Evolutionary conservation across 2,888 invertebrate genomes (phyloP).

Genomic region (Theodoxus fluviatilis): DNA sequence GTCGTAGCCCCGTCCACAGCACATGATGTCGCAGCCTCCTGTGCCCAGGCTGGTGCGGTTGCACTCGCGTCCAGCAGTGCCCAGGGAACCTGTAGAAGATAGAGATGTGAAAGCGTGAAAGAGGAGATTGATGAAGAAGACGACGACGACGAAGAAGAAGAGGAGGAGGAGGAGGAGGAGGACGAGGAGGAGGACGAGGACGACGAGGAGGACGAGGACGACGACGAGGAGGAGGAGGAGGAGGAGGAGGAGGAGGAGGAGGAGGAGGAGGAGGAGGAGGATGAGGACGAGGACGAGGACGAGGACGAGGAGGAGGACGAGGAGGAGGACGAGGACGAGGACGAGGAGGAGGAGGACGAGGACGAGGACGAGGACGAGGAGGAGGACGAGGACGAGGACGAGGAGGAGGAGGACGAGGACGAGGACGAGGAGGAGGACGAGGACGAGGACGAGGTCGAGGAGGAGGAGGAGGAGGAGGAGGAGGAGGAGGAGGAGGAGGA

Average conservation of each 20-base stretch:
- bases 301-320: neutral
- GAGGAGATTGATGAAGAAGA: neutral
- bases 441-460: neutral
- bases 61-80: constrained; percentile 69
- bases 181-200: neutral
- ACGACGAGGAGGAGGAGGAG: neutral
- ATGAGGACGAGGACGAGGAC: neutral
- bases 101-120: neutral
- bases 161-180: neutral
- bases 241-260: neutral
- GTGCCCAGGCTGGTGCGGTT: constrained; percentile 69
- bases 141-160: neutral
- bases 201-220: neutral
- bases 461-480: neutral
- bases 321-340: neutral
- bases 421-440: neutral
- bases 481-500: neutral
- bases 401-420: neutral
- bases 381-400: neutral
- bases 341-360: neutral
- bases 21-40: constrained; percentile 68
- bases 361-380: neutral
- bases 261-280: neutral
- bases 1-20: constrained; percentile 69
- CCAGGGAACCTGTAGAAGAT: constrained; percentile 67